Percentiles rank a stretch among this genome's conserved stretches.
phyloP scores from a whole-genome alignment of 2,888 invertebrate genomes.

The Alviniconcha strummeri region DNA sequence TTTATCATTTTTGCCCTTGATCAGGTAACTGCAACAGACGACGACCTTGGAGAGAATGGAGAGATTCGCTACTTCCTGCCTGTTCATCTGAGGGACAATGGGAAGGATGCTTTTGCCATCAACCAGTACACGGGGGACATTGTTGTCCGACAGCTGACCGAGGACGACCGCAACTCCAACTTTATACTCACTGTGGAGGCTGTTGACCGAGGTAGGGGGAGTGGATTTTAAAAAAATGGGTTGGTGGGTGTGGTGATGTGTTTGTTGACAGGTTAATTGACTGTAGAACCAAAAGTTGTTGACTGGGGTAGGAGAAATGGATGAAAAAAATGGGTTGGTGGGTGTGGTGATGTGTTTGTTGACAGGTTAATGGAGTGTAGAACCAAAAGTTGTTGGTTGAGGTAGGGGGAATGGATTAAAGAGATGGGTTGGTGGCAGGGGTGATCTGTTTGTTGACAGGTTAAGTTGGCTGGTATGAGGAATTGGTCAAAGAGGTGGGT shows the following conservation, averaged over 20 bases:
- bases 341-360: too few relatives aligned
- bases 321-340: too few relatives aligned
- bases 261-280: too few relatives aligned
- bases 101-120: conserved; percentile 84
- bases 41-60: conserved; percentile 80
- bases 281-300: too few relatives aligned
- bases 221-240: not conserved
- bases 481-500: too few relatives aligned
- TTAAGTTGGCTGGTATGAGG: too few relatives aligned
- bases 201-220: conserved; percentile 41
- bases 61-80: conserved; percentile 83
- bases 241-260: not conserved
- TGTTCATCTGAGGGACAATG: conserved; percentile 81
- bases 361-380: too few relatives aligned
- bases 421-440: too few relatives aligned
- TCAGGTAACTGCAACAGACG: conserved; percentile 82
- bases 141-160: conserved; percentile 76
- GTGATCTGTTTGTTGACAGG: too few relatives aligned
- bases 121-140: conserved; percentile 82
- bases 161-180: conserved; percentile 42
- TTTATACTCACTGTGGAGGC: conserved; percentile 44
- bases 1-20: conserved; percentile 48
- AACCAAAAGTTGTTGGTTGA: too few relatives aligned
- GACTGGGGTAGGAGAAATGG: too few relatives aligned
- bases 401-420: too few relatives aligned